A percentile compares a stretch with the other conserved stretches of the same genome.
These are phyloP conservation scores for Agrotis clavis DNA, from an alignment of 2,888 invertebrate genomes.

Conservation along the genomic window DNA sequence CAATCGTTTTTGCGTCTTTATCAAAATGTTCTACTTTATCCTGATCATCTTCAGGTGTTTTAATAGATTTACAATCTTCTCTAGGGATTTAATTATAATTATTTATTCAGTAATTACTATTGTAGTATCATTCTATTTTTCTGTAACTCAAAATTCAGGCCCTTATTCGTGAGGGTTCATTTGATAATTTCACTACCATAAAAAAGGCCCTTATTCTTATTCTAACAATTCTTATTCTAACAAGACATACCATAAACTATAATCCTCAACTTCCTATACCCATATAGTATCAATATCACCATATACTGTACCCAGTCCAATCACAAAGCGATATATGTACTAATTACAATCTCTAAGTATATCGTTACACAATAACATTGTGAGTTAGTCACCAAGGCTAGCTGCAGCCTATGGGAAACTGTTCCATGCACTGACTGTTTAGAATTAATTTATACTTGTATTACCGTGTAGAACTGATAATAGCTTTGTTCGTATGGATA, in stretches of 20 bases:
- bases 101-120: not conserved
- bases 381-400: conserved; percentile 60
- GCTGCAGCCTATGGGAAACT: conserved; percentile 50
- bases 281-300: conserved; percentile 1
- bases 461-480: not conserved
- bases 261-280: not conserved
- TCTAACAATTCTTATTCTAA: too few species aligned
- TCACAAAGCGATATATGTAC: conserved; percentile 58
- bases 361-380: conserved; percentile 61
- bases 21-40: not conserved
- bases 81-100: not conserved
- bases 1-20: not conserved
- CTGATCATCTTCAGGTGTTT: not conserved
- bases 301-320: conserved; percentile 16
- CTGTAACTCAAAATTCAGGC: too few species aligned
- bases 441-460: conserved; percentile 29
- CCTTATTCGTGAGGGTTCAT: too few species aligned
- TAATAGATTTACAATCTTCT: not conserved
- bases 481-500: not conserved
- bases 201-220: too few species aligned
- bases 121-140: not conserved
- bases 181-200: too few species aligned
- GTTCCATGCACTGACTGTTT: conserved; percentile 27
- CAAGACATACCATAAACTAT: not conserved
- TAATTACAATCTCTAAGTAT: conserved; percentile 58